phyloP scores from a whole-genome alignment of 2,888 invertebrate genomes.

The Latrodectus elegans region DNA sequence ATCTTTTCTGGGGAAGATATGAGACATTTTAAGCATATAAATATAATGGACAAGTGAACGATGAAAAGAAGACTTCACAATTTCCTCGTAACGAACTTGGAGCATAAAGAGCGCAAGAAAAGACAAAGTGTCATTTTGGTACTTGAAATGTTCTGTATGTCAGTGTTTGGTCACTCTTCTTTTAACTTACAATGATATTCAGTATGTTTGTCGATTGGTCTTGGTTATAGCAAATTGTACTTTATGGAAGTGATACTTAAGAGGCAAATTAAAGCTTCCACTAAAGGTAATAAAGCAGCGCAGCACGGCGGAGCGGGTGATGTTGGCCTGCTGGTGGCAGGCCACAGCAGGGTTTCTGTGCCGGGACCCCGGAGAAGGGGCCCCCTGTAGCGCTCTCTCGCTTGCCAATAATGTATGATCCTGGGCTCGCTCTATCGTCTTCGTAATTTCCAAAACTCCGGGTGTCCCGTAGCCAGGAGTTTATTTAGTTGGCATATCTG shows the following conservation, averaged over 20 bases:
- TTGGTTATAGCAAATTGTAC: not conserved
- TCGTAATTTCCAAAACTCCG: conserved; percentile 66
- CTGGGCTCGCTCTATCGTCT: conserved; percentile 58
- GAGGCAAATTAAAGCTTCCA: conserved; percentile 68
- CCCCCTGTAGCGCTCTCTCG: conserved; percentile 49
- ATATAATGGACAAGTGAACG: too few relatives aligned
- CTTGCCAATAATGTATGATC: conserved; percentile 67
- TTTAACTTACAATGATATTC: too few relatives aligned
- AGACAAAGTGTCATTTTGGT: too few relatives aligned
- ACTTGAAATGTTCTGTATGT: too few relatives aligned
- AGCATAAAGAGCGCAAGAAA: too few relatives aligned
- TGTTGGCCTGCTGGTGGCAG: conserved; percentile 49
- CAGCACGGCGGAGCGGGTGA: conserved; percentile 32
- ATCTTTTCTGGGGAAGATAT: too few relatives aligned
- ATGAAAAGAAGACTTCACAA: too few relatives aligned
- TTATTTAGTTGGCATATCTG: conserved; percentile 56
- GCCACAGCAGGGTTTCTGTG: conserved; percentile 21
- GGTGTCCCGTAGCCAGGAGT: conserved; percentile 57
- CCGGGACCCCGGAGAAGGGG: conserved; percentile 41
- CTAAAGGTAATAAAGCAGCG: conserved; percentile 64
- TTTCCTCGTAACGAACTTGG: too few relatives aligned
- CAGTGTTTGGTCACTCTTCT: too few relatives aligned
- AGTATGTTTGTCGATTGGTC: not conserved
- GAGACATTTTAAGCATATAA: too few relatives aligned
- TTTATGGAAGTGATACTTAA: conserved; percentile 50